A percentile compares a stretch with the other conserved stretches of the same genome.
These are phyloP conservation scores for Tragopan temminckii DNA, from an alignment of 2,797 vertebrate genomes.

Conservation along the genomic window DNA sequence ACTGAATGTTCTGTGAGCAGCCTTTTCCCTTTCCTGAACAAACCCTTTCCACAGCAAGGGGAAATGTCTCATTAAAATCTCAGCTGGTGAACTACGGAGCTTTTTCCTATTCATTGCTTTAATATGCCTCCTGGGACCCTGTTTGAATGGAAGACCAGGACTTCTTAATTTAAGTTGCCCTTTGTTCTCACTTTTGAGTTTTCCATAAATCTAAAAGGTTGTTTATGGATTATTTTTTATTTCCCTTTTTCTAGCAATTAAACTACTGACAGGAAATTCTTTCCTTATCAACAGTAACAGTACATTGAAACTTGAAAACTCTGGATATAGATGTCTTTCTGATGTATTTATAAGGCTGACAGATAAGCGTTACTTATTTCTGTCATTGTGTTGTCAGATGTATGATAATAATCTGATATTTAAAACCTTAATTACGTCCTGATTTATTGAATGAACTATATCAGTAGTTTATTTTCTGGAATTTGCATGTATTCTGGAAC, in stretches of 20 bases:
- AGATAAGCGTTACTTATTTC: constrained; percentile 1
- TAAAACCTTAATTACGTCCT: constrained; percentile 39
- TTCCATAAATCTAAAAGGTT: constrained; percentile 40
- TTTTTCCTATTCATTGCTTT: constrained; percentile 88
- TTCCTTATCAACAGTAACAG: neutral
- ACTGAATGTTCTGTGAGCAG: constrained; percentile 79
- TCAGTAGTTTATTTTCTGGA: constrained; percentile 21
- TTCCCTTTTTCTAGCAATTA: constrained; percentile 70
- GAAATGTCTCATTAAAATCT: constrained; percentile 89
- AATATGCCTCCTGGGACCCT: constrained; percentile 87
- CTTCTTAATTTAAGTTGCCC: constrained; percentile 80
- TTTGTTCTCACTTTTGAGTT: constrained; percentile 83
- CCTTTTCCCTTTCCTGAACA: constrained; percentile 79
- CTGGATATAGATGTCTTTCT: neutral
- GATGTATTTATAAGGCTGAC: neutral
- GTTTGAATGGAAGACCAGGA: constrained; percentile 81
- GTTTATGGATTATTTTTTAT: constrained; percentile 55
- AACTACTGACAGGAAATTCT: constrained; percentile 25
- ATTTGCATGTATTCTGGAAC: constrained; percentile 21
- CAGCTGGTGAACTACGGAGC: constrained; percentile 86
- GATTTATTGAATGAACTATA: constrained; percentile 33
- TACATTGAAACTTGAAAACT: constrained; percentile 11
- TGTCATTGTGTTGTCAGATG: constrained; percentile 15
- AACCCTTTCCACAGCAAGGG: constrained; percentile 81
- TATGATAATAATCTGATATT: constrained; percentile 13